Evolutionary conservation across 2,888 invertebrate species (phyloP), one percentile per base, ranked within the genome.

Genomic region (Desoria tigrina): DNA sequence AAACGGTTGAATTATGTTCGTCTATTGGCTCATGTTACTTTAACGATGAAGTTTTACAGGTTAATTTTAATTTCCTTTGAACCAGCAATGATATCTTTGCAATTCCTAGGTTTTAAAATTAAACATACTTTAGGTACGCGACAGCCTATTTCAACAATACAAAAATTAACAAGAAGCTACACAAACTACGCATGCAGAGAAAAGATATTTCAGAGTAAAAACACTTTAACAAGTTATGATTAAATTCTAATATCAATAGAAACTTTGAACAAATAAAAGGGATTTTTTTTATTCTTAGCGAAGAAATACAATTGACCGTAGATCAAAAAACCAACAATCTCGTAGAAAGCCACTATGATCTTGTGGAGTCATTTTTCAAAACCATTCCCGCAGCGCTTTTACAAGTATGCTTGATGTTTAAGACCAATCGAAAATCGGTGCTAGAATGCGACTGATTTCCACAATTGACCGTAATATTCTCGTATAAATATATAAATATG

Each of bases 381-480:
- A 63, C 57, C 9, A 53, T 63, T 28, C 63, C 63, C 3, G 63
- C 63, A 7, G 63, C 63, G 7, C 37, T 63, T 1, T 42, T 63
- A 3, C 63, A 63, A 53, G 63, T 63, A 37, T 63, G 39, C 28
- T 63, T 63, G 16, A 63, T 63, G 63, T 63, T 63, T 26, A 27
- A 63, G 24, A 42, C 42, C 3, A 58, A 21, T 23, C 63, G 42
- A 3, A 21, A 58, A 18, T 57, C 58, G 9, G 26, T 24, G 2
- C 28, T 63, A 1, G 50, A n/a, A n/a, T n/a, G n/a, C n/a, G 57
- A 16, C 50, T 63, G 27, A 37, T 32, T 26, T 50, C 63, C 3
- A 63, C 58, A 9, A 58, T 27, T 21, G 63, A 63, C n/a, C 42
- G 63, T 63, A 63, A 57, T 9, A 24, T n/a, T n/a, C n/a, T n/a